Conservation (phyloP, 2,888 invertebrate genomes). For the Rhingia rostrata region DNA sequence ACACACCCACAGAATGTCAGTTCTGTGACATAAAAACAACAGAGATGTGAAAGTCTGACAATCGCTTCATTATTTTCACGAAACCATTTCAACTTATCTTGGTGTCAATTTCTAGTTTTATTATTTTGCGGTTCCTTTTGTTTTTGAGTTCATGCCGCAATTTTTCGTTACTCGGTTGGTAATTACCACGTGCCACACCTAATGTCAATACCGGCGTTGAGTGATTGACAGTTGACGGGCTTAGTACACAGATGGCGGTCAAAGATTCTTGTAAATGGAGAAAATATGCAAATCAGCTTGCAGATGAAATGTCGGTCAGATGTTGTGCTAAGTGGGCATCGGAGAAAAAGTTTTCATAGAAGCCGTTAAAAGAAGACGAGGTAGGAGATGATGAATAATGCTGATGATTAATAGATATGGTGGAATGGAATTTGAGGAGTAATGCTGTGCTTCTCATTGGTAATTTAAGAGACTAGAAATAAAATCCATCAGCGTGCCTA, state of each 20-base stretch:
- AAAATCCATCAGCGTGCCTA: too few relatives aligned
- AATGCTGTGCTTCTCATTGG: not conserved
- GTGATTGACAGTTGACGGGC: constrained; percentile 52
- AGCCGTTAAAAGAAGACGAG: constrained; percentile 14
- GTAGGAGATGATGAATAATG: not conserved
- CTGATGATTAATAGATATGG: constrained; percentile 21
- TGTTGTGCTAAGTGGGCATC: constrained; percentile 36
- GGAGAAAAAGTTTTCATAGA: constrained; percentile 17
- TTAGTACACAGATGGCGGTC: constrained; percentile 8
- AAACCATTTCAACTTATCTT: constrained; percentile 34
- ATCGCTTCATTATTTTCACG: constrained; percentile 6
- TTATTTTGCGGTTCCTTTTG: not conserved
- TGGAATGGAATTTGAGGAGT: constrained; percentile 6
- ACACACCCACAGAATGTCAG: constrained; percentile 34
- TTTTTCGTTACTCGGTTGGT: constrained; percentile 17
- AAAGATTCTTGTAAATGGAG: constrained; percentile 37
- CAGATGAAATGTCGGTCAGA: constrained; percentile 49
- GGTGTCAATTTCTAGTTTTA: constrained; percentile 15
- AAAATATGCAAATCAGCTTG: constrained; percentile 56
- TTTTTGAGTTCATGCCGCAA: not conserved
- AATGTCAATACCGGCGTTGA: constrained; percentile 40
- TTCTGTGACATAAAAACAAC: not conserved
- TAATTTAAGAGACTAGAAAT: too few relatives aligned
- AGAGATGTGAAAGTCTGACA: constrained; percentile 45
- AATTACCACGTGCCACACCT: constrained; percentile 52